Percentiles rank a stretch among this genome's conserved stretches.
Evolutionary conservation across 2,888 invertebrate species (phyloP).

Genomic region (Lissocephala sabroskyi): DNA sequence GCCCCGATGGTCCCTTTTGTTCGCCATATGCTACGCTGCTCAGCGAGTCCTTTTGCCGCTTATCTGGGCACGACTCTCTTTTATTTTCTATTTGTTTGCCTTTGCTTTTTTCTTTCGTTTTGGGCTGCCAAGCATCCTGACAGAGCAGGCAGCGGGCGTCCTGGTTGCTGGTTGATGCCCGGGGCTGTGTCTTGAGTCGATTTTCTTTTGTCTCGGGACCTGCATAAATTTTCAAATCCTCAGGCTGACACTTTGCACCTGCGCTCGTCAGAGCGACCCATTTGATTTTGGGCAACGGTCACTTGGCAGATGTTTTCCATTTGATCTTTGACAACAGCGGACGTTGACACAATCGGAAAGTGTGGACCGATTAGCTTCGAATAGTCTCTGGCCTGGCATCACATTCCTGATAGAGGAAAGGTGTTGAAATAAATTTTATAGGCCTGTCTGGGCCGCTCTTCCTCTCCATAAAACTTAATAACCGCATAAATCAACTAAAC

Average conservation of each 20-base stretch:
- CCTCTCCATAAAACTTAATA: conserved; percentile 15
- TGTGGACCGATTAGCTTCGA: too few species aligned
- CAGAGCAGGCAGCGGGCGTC: conserved; percentile 23
- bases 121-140: neutral
- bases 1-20: too few species aligned
- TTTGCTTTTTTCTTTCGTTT: too few species aligned
- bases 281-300: conserved; percentile 26
- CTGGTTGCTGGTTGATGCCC: too few species aligned
- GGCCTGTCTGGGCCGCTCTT: neutral
- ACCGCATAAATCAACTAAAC: conserved; percentile 32
- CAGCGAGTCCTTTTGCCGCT: too few species aligned
- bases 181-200: too few species aligned
- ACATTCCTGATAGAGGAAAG: too few species aligned
- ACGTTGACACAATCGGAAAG: too few species aligned
- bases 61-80: too few species aligned
- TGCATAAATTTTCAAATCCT: conserved; percentile 35
- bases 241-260: conserved; percentile 40
- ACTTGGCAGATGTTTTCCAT: conserved; percentile 34
- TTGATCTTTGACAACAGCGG: conserved; percentile 18
- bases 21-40: too few species aligned
- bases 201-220: conserved; percentile 10
- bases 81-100: too few species aligned
- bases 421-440: conserved; percentile 31
- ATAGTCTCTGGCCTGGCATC: too few species aligned
- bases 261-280: conserved; percentile 19